Evolutionary conservation across 2,888 invertebrate genomes (phyloP).

Genomic region (Nebria brevicollis): DNA sequence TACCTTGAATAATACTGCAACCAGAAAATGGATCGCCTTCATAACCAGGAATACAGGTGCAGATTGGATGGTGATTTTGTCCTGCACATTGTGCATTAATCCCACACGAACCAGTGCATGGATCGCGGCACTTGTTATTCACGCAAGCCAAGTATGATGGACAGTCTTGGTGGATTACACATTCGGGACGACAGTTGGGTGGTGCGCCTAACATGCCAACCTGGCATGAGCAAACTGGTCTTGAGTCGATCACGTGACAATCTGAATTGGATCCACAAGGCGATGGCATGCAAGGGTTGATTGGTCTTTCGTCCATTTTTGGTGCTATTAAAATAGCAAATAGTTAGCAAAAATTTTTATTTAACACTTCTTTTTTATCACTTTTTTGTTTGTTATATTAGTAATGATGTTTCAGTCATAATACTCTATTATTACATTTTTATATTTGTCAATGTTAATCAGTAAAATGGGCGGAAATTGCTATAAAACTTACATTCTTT

Average conservation of each 20-base stretch:
- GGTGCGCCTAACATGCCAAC: constrained; percentile 80
- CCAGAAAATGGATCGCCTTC: constrained; percentile 84
- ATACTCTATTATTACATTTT: background rate
- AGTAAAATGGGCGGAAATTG: background rate
- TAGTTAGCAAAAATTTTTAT: too few species aligned
- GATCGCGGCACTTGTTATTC: constrained; percentile 77
- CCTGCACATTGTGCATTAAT: constrained; percentile 79
- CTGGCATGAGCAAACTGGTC: constrained; percentile 79
- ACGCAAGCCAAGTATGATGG: constrained; percentile 78
- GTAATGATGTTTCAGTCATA: too few species aligned
- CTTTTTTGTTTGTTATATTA: too few species aligned
- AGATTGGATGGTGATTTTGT: constrained; percentile 80
- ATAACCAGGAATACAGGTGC: constrained; percentile 77
- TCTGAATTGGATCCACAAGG: constrained; percentile 78
- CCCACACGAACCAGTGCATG: constrained; percentile 80
- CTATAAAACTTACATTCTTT: constrained; percentile 60
- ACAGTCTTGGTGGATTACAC: constrained; percentile 82
- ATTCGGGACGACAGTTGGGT: constrained; percentile 82
- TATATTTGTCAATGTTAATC: background rate
- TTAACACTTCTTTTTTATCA: too few species aligned
- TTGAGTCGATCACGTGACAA: constrained; percentile 71
- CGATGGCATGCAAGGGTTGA: constrained; percentile 76
- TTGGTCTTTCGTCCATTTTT: constrained; percentile 56
- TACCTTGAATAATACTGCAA: constrained; percentile 69
- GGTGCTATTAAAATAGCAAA: constrained; percentile 19